Evolutionary conservation across 2,797 vertebrate species (phyloP).

Genomic region (Alfaro cultratus): DNA sequence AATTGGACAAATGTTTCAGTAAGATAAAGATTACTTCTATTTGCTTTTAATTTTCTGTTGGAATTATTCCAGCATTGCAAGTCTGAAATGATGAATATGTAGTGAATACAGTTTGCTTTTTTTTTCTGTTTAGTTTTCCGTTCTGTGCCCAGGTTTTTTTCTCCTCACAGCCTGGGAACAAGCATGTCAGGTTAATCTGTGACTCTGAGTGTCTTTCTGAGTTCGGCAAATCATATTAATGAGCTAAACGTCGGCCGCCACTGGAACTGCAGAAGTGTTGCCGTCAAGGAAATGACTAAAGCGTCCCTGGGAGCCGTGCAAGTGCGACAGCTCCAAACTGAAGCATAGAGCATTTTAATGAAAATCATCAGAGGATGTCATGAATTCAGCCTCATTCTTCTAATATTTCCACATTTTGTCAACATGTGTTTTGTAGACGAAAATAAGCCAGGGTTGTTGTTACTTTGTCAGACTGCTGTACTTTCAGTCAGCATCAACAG

Average conservation of each 20-base stretch:
- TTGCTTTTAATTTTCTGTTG: slow-evolving; percentile 8
- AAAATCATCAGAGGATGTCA: neutral
- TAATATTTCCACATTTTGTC: neutral
- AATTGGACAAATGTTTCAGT: slow-evolving; percentile 16
- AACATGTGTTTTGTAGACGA: neutral
- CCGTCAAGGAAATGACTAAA: neutral
- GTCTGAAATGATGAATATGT: neutral
- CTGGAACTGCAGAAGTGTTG: neutral
- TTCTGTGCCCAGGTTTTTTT: neutral
- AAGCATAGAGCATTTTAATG: neutral
- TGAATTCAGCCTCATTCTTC: neutral
- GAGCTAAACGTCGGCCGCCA: neutral
- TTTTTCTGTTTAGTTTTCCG: neutral
- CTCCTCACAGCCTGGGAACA: neutral
- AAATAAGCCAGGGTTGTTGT: neutral
- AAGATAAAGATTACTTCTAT: slow-evolving; percentile 16
- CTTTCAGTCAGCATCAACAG: neutral
- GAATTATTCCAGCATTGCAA: slow-evolving; percentile 3
- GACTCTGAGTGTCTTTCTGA: neutral
- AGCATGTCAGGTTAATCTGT: neutral
- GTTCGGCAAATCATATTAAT: neutral
- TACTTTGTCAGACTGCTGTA: neutral
- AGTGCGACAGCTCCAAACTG: neutral
- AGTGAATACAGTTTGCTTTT: slow-evolving; percentile 1
- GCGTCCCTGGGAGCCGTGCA: neutral